Base-by-base conservation (phyloP, 2,888 invertebrate genomes). In the Rhagium mordax region DNA sequence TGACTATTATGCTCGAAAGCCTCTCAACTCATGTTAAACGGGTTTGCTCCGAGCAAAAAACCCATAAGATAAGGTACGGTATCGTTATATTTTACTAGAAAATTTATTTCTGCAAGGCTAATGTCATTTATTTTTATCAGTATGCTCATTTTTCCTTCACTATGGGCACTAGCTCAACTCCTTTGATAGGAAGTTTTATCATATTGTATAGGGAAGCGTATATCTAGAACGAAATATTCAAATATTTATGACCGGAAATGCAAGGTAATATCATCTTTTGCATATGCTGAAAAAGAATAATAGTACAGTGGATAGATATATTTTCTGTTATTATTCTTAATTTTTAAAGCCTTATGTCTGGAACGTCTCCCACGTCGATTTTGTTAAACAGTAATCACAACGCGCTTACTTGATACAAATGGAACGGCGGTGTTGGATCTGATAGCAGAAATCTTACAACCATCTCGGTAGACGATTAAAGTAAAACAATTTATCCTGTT, bases 61-160 rank as follows among this genome's bases (percentile, higher is more conserved):
- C 41, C n/a, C n/a, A n/a, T 41, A 41, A 59, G 59, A 59, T 59
- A 59, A 33, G 59, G 18, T 59, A 16, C 13, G 18, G 29, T 57
- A 29, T 29, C 57, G 59, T 59, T 59, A 33, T 59, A 33, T 33
- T 59, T 59, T 59, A 57, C 20, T 21, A 59, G 29, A 10, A 59
- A 59, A 59, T 33, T 59, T 59, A 59, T 59, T 59, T 59, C 33
- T 10, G 18, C 16, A 16, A 59, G 18, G 29, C 59, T 59, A 20
- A 33, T 24, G 59, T 59, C 29, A 59, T 59, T 33, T 18, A 59
- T 59, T 59, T 59, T 59, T 59, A 59, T 59, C 59, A 33, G 59
- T 33, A 13, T 29, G 33, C 33, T 24, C 15, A 55, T 27, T 53
- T 53, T 53, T 53, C 55, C 24, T 27, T 8, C 15, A 21, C 55